phyloP scores from a whole-genome alignment of 2,113 vertebrate species.

The Dipodomys stephensi region DNA sequence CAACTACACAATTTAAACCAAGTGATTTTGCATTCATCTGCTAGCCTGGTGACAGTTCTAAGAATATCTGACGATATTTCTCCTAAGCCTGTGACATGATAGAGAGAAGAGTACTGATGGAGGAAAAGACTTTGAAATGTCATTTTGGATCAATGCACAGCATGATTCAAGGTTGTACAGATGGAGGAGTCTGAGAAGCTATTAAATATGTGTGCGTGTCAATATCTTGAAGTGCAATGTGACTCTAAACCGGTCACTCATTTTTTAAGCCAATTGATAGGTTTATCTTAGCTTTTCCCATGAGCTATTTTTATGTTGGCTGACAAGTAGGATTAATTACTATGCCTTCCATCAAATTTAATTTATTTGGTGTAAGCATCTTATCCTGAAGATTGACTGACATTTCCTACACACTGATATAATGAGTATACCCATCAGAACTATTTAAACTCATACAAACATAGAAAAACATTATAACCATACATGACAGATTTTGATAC shows the following conservation, averaged over 20 bases:
- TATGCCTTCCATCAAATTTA: slow-evolving; percentile 17
- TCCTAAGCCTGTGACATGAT: slow-evolving; percentile 32
- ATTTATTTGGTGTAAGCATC: slow-evolving; percentile 53
- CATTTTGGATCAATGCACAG: slow-evolving; percentile 70
- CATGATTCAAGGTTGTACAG: slow-evolving; percentile 31
- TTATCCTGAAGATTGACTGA: slow-evolving; percentile 34
- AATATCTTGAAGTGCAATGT: not conserved
- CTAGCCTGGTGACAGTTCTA: slow-evolving; percentile 39
- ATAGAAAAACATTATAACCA: not conserved
- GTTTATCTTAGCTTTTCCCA: slow-evolving; percentile 29
- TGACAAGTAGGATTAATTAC: slow-evolving; percentile 41
- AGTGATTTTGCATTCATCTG: slow-evolving; percentile 59
- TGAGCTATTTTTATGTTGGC: not conserved
- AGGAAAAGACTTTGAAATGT: slow-evolving; percentile 73
- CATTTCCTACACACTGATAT: not conserved
- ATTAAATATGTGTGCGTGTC: slow-evolving; percentile 19
- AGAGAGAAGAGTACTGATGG: slow-evolving; percentile 12
- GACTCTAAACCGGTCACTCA: slow-evolving; percentile 19
- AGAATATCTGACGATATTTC: slow-evolving; percentile 64
- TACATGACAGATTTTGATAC: not conserved
- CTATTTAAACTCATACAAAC: not conserved
- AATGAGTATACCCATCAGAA: slow-evolving; percentile 11
- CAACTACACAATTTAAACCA: not conserved
- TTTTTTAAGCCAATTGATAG: not conserved
- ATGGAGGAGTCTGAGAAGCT: slow-evolving; percentile 2